Evolutionary conservation across 2,113 vertebrate genomes (phyloP), one percentile per base, ranked within the genome.

Genomic region (Cricetomys ansorgei): DNA sequence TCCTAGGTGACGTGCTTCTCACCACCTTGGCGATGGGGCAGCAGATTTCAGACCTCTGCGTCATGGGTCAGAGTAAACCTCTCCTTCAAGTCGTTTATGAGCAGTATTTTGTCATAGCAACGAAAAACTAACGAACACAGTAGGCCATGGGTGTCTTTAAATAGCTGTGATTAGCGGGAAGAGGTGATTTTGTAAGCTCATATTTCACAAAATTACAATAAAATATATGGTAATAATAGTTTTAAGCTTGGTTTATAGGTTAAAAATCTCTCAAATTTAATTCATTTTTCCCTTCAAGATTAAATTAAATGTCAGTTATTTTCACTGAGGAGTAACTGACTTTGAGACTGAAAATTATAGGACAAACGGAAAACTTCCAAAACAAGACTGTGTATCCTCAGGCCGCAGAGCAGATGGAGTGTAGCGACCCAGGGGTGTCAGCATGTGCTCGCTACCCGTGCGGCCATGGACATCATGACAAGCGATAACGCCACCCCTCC

Each of bases 121-220:
- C 2, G 27, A 43, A 73, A 31, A 88, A 12, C 15, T 57, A 57
- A 21, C 43, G 27, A 62, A 43, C 25, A 73, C 1, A n/a, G 59
- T 43, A 31, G 53, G 23, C 59, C 55, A 48, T 84, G 67, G 72
- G 43, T 88, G 25, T 87, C 16, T 87, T 89, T 62, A 76, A 77
- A 27, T 91, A 79, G 0, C 88, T 83, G 5, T 43, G 2, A 76
- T 72, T 31, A 83, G 67, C 92, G 87, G n/a, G 27, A 96, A 91
- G 64, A 89, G 55, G 7, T 90, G 62, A 91, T 84, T 96, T 97
- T 59, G 5, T 92, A 72, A 76, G 31, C 65, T 96, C 95, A 40
- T 40, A 94, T 69, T 93, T 94, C 64, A 93, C 62, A 77, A n/a
- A 87, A 62, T 3, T 59, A 2, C 59, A 87, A 80, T 70, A 92